These are phyloP conservation scores for Nematostella vectensis DNA, from an alignment of 92 coral and sea anemone genomes.

Conservation along the genomic window DNA sequence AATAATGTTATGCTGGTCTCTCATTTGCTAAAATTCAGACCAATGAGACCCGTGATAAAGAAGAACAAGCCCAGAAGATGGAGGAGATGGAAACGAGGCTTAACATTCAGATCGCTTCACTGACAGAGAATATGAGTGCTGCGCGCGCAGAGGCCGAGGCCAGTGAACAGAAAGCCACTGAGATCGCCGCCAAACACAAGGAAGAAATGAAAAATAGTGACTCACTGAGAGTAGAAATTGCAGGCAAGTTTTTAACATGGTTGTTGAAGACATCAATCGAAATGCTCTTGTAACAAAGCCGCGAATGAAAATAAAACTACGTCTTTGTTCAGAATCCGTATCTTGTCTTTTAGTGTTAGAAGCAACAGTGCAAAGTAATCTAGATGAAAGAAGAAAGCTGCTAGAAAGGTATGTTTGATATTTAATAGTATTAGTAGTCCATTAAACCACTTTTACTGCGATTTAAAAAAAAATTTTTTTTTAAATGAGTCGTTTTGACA, in stretches of 20 bases:
- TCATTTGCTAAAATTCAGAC: no score
- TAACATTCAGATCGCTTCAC: constrained; percentile 77
- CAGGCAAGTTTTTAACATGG: constrained; percentile 62
- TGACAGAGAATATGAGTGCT: constrained; percentile 71
- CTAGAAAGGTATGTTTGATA: constrained; percentile 69
- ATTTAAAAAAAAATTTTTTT: no score
- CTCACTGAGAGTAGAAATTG: constrained; percentile 78
- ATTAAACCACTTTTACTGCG: no score
- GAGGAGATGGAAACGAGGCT: constrained; percentile 82
- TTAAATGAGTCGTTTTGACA: no score
- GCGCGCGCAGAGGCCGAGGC: constrained; percentile 71
- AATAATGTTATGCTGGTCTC: no score
- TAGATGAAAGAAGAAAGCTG: constrained; percentile 84
- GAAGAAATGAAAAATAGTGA: constrained; percentile 60
- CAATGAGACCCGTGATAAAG: constrained; percentile 59
- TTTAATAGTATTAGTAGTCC: no score
- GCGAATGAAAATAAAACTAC: no score
- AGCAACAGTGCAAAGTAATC: constrained; percentile 87
- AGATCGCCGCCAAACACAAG: constrained; percentile 25
- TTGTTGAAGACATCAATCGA: no score
- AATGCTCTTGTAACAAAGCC: no score
- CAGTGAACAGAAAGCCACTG: constrained; percentile 49
- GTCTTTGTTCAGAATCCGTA: no score
- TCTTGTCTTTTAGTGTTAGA: constrained; percentile 55
- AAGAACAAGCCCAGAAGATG: constrained; percentile 57